These are phyloP conservation scores for Vicugna pacos DNA, from an alignment of 2,113 vertebrate species.

Conservation along the genomic window DNA sequence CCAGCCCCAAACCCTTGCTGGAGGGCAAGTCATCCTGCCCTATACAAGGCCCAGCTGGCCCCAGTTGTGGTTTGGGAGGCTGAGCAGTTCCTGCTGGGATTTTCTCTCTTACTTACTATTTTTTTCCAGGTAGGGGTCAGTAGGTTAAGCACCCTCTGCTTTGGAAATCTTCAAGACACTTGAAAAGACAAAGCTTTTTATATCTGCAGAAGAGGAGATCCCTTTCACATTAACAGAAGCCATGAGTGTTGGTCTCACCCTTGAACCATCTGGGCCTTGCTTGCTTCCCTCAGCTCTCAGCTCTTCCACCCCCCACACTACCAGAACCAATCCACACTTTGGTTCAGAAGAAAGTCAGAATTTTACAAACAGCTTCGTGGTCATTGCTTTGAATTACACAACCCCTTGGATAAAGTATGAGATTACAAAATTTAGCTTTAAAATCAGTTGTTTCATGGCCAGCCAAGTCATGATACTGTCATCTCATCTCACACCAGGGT, in stretches of 20 bases:
- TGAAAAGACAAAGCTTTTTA: slow-evolving; percentile 65
- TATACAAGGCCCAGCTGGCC: slow-evolving; percentile 19
- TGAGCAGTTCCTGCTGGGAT: slow-evolving; percentile 30
- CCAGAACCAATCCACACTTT: not conserved
- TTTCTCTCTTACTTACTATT: slow-evolving; percentile 5
- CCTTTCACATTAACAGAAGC: slow-evolving; percentile 63
- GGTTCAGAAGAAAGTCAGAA: slow-evolving; percentile 53
- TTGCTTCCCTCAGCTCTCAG: not conserved
- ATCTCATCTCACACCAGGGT: slow-evolving; percentile 83
- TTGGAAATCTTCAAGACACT: slow-evolving; percentile 58
- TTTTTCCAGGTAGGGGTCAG: slow-evolving; percentile 17
- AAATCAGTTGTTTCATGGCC: slow-evolving; percentile 77
- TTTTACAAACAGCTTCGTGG: slow-evolving; percentile 79
- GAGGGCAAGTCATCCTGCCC: slow-evolving; percentile 51
- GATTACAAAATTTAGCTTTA: slow-evolving; percentile 80
- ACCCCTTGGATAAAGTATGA: slow-evolving; percentile 73
- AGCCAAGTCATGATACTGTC: slow-evolving; percentile 83
- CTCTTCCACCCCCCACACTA: not conserved
- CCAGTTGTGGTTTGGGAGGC: slow-evolving; percentile 45
- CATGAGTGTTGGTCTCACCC: not conserved
- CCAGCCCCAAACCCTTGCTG: slow-evolving; percentile 43
- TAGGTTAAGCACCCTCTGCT: slow-evolving; percentile 52
- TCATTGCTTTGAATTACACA: slow-evolving; percentile 81
- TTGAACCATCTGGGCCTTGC: not conserved
- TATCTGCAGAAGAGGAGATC: slow-evolving; percentile 40